Evolutionary conservation across 1,140 invertebrate genomes (phyloP), one percentile per base, ranked within the genome.

Genomic region (Phocides pigmalion): DNA sequence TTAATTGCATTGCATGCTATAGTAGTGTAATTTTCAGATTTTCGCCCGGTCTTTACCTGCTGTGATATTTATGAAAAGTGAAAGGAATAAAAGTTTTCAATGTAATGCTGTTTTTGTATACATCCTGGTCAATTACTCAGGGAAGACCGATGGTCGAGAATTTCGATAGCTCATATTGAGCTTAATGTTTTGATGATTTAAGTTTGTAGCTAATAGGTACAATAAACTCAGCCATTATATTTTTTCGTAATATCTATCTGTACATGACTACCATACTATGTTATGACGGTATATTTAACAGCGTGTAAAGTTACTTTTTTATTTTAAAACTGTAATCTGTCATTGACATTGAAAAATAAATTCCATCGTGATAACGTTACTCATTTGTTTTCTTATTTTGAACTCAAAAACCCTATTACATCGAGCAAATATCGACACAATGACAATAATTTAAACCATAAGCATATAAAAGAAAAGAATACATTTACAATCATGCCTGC

Each of bases 81-180:
- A 70, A 68, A 64, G 15, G 51, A 70, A 76, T 76, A 81, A 78
- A 68, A 58, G 68, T 69, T 68, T 22, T 51, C 53, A 71, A 70
- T 77, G 47, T 70, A 76, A 63, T 66, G 58, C 72, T 73, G 81
- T 65, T 86, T 83, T 79, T 77, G 62, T 76, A 74, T 81, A 81
- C 69, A 66, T 76, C 78, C 76, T 84, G 80, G 72, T 84, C 74
- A 81, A 82, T 84, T 81, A 85, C 53, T 77, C 77, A 81, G 77
- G 81, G 67, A 82, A 75, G 87, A 76, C 83, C 79, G 78, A 35
- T 20, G 81, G 85, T 77, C 77, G 84, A 89, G 76, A 87, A 87
- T 88, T 80, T 72, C 79, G 73, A 87, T 89, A 89, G 87, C 89
- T 91, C 89, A 89, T 91, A 89, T 91, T 91, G 89, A 91, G 89